phyloP scores from a whole-genome alignment of 2,888 invertebrate genomes.

The Volucella inanis region DNA sequence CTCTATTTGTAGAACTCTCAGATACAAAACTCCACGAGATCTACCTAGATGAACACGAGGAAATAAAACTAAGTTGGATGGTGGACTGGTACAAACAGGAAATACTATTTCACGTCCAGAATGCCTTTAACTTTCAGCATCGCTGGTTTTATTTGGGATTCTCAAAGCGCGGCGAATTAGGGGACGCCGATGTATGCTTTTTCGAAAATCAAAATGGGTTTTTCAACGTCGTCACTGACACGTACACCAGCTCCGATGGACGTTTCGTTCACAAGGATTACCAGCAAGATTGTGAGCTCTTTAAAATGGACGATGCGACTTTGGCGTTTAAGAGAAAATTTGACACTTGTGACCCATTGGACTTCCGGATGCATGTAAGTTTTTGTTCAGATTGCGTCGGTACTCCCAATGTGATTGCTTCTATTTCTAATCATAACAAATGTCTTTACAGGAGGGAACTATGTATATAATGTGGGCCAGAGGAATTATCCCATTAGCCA shows the following conservation, averaged over 20 bases:
- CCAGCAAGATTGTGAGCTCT: conserved; percentile 89
- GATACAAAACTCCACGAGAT: conserved; percentile 82
- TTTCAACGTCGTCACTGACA: conserved; percentile 86
- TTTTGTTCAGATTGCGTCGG: conserved; percentile 9
- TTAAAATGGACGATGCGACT: conserved; percentile 85
- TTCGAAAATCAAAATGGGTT: conserved; percentile 86
- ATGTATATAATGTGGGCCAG: conserved; percentile 94
- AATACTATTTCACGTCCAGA: conserved; percentile 83
- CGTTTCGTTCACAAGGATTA: conserved; percentile 86
- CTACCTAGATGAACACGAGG: conserved; percentile 80
- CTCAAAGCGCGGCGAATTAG: conserved; percentile 90
- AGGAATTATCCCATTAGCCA: conserved; percentile 88
- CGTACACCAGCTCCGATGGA: conserved; percentile 87
- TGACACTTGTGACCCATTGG: conserved; percentile 91
- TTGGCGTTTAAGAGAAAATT: conserved; percentile 91
- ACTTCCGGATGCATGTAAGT: conserved; percentile 83
- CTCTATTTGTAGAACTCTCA: conserved; percentile 78
- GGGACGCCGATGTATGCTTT: conserved; percentile 91
- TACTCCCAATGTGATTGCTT: neutral
- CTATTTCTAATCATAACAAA: conserved; percentile 37
- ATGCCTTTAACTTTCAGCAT: conserved; percentile 82
- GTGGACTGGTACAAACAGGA: conserved; percentile 83
- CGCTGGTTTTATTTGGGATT: conserved; percentile 94
- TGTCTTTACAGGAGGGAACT: conserved; percentile 89
- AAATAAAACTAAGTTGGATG: conserved; percentile 83